Evolutionary conservation across 2,113 vertebrate genomes (phyloP).

Genomic region (Xenopus borealis): DNA sequence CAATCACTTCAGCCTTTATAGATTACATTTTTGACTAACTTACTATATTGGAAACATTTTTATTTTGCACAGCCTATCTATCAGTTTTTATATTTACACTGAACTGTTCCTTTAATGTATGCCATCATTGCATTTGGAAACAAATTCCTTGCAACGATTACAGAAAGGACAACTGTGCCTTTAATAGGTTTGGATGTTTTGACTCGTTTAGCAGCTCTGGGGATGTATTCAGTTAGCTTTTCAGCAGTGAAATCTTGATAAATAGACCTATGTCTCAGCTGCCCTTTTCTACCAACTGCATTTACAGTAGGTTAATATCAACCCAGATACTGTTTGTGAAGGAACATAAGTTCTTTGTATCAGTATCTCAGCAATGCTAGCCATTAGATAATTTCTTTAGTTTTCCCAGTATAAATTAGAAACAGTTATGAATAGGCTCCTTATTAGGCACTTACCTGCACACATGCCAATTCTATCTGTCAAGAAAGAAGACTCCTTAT

Average conservation of each 20-base stretch:
- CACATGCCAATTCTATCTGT: too few relatives aligned
- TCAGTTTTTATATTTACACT: too few relatives aligned
- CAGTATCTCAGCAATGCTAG: not conserved
- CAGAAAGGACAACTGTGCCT: constrained; percentile 27
- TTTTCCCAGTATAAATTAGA: not conserved
- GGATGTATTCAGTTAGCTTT: constrained; percentile 7
- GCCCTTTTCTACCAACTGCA: constrained; percentile 10
- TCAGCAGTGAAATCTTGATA: constrained; percentile 3
- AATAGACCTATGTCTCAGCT: constrained; percentile 19
- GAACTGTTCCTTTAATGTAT: too few relatives aligned
- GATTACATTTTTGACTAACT: too few relatives aligned
- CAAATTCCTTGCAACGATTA: not conserved
- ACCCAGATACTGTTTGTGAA: not conserved
- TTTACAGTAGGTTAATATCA: not conserved
- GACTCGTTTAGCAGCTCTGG: constrained; percentile 14
- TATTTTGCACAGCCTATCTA: too few relatives aligned
- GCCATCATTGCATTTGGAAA: not conserved
- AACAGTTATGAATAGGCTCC: too few relatives aligned
- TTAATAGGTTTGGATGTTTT: constrained; percentile 38
- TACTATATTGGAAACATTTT: too few relatives aligned
- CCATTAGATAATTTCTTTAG: not conserved
- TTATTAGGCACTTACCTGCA: too few relatives aligned
- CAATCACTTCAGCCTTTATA: too few relatives aligned
- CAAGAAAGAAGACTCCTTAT: too few relatives aligned
- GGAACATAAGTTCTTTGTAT: not conserved